phyloP scores from a whole-genome alignment of 2,888 invertebrate species.

The Amphimallon solstitiale region DNA sequence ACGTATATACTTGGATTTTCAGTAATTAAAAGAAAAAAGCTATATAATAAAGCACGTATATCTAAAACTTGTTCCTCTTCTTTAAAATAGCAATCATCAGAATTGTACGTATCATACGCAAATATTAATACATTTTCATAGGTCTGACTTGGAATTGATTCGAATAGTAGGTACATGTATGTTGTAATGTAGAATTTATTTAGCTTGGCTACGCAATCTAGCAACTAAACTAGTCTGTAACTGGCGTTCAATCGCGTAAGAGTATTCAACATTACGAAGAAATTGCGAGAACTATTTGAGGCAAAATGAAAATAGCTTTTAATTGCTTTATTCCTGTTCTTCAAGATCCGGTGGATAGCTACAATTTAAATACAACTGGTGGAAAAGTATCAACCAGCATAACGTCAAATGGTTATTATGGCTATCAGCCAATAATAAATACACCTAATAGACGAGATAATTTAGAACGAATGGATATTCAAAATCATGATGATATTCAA shows the following conservation, averaged over 20 bases:
- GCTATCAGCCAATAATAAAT: slow-evolving; percentile 62
- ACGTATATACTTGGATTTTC: no score
- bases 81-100: no score
- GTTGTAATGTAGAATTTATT: slow-evolving; percentile 45
- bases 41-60: no score
- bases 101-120: no score
- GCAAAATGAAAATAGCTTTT: slow-evolving; percentile 46
- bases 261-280: not conserved
- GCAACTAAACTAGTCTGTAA: slow-evolving; percentile 23
- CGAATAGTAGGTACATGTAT: not conserved
- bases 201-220: slow-evolving; percentile 46
- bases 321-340: slow-evolving; percentile 44
- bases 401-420: slow-evolving; percentile 68
- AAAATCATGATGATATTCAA: slow-evolving; percentile 34
- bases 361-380: slow-evolving; percentile 38
- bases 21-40: no score
- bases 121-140: no score
- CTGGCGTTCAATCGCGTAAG: slow-evolving; percentile 14
- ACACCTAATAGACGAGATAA: slow-evolving; percentile 12
- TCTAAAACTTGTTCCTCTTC: no score
- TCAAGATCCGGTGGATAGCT: slow-evolving; percentile 44
- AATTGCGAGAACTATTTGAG: slow-evolving; percentile 5
- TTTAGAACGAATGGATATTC: slow-evolving; percentile 39
- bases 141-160: no score
- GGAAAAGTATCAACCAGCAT: slow-evolving; percentile 63